Conservation (phyloP, 2,113 vertebrate genomes). For the Rattus norvegicus region DNA sequence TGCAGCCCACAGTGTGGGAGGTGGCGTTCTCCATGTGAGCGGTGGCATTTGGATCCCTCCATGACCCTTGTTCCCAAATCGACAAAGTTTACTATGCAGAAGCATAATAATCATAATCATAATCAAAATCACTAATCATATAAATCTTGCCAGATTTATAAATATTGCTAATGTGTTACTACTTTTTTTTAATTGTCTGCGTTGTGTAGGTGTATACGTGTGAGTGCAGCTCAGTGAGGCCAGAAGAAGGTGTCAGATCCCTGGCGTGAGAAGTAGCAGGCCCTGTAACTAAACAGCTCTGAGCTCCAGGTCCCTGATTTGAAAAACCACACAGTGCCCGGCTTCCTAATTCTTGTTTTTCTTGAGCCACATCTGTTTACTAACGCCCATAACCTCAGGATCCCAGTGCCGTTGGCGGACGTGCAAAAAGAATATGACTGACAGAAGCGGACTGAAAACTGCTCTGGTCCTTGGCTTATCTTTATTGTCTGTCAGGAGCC, state of each 20-base stretch:
- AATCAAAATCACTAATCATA: too few species aligned
- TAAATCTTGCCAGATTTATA: neutral
- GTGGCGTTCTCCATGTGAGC: neutral
- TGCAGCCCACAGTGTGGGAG: neutral
- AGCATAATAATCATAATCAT: too few species aligned
- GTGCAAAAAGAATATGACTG: neutral
- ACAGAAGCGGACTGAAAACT: neutral
- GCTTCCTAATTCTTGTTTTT: conserved; percentile 1
- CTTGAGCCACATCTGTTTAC: neutral
- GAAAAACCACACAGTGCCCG: neutral
- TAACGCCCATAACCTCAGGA: neutral
- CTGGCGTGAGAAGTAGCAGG: neutral
- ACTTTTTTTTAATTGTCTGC: neutral
- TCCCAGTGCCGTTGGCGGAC: neutral
- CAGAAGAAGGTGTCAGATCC: neutral
- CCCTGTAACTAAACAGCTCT: neutral
- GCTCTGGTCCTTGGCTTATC: neutral
- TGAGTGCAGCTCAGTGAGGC: neutral
- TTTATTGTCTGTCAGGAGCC: neutral
- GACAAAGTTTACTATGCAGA: neutral
- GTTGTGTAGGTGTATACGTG: neutral
- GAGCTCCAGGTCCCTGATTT: neutral
- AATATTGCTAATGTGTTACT: neutral
- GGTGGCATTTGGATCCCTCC: too few species aligned
- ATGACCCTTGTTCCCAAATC: neutral